Base-by-base conservation (phyloP, 2,113 vertebrate genomes). In the Stigmatopora nigra region DNA sequence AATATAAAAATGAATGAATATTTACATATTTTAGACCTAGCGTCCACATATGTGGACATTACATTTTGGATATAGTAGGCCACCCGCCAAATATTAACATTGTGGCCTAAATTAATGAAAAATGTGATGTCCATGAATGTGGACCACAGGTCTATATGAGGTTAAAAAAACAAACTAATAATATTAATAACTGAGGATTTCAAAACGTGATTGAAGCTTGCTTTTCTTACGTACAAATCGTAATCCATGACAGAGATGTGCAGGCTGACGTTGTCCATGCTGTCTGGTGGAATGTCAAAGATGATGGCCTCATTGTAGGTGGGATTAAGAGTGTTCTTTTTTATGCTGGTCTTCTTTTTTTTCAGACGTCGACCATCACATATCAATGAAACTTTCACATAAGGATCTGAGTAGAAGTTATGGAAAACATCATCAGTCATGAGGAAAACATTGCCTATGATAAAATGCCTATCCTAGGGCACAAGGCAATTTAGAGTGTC, bases 221-320 rank as follows among this genome's bases (percentile, higher is more conserved):
- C 53, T 56, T 56, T 55, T 46, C 64, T 5, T 69, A 86, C 89
- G 16, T 91, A 99, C 97, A 96, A 78, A 25, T 99, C 97, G 0
- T 99, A 99, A 87, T 99, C 97, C 95, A 99, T 98, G 76, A 99
- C 93, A 0, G 97, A 98, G 89, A 99, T 96, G 85, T 98, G 94
- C 70, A 99, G 90, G 81, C 93, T 96, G 91, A 99, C 97, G 84
- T 98, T 94, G 84, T 99, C 97, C 96, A 99, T 98, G 65, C 93
- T 99, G 85, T 99, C 97, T 0, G 95, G 97, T 0, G 97, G 97
- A 66, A 99, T 98, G 91, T 99, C 97, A 67, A 99, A 99, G 89
- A 99, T 97, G 87, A 99, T 94, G 86, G 97, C 96, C 88, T 99
- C 97, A 0, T 99, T 99, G 91, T 99, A 99, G 76, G 92, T 92